phyloP scores from a whole-genome alignment of 35 echinoderm and acorn worm species.

The Eucidaris tribuloides region DNA sequence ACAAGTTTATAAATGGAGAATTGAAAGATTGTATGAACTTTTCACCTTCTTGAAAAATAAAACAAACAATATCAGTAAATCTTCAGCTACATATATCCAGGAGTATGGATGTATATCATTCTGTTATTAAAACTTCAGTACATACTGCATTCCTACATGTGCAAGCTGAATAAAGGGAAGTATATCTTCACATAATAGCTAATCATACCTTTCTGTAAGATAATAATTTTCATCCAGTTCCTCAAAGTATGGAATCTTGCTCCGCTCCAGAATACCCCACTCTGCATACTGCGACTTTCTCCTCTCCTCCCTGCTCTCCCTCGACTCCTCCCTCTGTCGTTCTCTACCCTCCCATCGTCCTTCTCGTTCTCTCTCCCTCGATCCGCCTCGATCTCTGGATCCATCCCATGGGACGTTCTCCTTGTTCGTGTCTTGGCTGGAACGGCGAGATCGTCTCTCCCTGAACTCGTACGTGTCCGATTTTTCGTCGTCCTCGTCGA shows the following conservation, averaged over 20 bases:
- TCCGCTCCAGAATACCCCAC: slow-evolving; percentile 71
- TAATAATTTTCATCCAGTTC: slow-evolving; percentile 79
- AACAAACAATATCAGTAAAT: too few species aligned
- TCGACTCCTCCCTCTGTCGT: slow-evolving; percentile 28
- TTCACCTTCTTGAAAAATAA: too few species aligned
- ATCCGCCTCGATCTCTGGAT: too few species aligned
- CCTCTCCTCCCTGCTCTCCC: slow-evolving; percentile 33
- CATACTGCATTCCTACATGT: neutral
- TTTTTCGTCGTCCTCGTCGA: too few species aligned
- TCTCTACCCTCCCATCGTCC: slow-evolving; percentile 18
- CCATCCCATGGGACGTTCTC: neutral
- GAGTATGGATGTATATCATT: neutral
- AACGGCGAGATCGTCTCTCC: neutral
- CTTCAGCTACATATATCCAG: neutral
- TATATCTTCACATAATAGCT: too few species aligned
- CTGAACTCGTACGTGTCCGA: neutral
- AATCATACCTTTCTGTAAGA: slow-evolving; percentile 93
- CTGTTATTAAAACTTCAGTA: neutral
- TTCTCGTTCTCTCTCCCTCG: too few species aligned
- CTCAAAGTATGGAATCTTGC: slow-evolving; percentile 58
- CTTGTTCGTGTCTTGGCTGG: slow-evolving; percentile 6
- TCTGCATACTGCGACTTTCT: slow-evolving; percentile 12
- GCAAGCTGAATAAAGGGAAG: neutral
- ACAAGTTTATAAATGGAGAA: too few species aligned
- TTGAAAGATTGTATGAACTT: too few species aligned